Base-by-base conservation (phyloP, 2,113 vertebrate genomes). In the Urocolius indicus region DNA sequence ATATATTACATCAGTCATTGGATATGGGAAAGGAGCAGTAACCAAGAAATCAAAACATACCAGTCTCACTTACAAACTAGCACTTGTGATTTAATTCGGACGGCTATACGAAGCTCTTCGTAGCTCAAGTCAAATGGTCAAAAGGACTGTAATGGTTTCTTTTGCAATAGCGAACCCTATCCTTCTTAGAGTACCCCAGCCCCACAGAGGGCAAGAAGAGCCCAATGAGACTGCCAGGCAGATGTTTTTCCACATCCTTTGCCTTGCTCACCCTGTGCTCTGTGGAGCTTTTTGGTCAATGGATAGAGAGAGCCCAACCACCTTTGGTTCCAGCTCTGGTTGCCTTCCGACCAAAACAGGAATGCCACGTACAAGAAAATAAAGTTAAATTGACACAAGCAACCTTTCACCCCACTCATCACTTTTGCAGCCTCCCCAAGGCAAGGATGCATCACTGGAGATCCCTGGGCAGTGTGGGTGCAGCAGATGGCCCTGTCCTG, bases 251-350 rank as follows among this genome's bases (percentile, higher is more conserved):
- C 41, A 26, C 10, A 1, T 14, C 52, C n/a, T 84, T 87, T 3
- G 9, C 61, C 61, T 78, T 45, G 32, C 58, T 46, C 51, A 15
- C 29, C 29, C 52, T 22, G 13, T 41, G 5, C 30, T 59, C 16
- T 68, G 62, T 19, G n/a, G 34, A 73, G 16, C 1, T 4, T 30
- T 71, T 69, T 2, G 3, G 46, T 27, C 4, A 8, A 43, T 0
- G 2, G 22, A 12, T 71, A 51, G 8, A 76, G 76, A 63, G 57
- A 84, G 87, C 73, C n/a, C 48, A 57, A 1, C 32, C 0, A 0
- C 34, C 76, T 55, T 77, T 5, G 0, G 16, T 30, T 65, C 34
- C 51, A 0, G 0, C 13, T 66, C 59, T 62, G 51, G 19, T 86
- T 90, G 67, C 75, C 34, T 63, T 86, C 72, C 72, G 63, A 51